Evolutionary conservation across 2,113 vertebrate genomes (phyloP).

Genomic region (Tor tambroides): DNA sequence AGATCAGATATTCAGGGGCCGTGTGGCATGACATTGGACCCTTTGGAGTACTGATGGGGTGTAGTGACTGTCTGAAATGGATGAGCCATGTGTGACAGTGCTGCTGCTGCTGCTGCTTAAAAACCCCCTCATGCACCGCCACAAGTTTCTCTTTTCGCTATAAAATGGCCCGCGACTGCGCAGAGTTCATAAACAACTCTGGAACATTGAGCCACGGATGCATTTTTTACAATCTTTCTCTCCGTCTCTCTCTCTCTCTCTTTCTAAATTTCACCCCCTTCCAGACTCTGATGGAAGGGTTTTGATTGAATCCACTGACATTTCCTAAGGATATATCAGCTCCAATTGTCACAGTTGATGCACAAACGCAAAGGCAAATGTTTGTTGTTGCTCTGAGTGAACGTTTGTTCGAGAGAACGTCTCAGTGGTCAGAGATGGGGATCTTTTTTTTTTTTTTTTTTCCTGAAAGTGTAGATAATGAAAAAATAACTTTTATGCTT

Average conservation of each 20-base stretch:
- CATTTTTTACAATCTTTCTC: constrained; percentile 15
- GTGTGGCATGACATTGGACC: constrained; percentile 44
- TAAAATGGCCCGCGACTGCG: not conserved
- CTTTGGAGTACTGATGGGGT: constrained; percentile 51
- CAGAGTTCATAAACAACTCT: constrained; percentile 14
- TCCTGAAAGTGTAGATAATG: constrained; percentile 27
- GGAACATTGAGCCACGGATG: constrained; percentile 8
- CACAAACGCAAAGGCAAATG: constrained; percentile 18
- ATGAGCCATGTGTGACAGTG: constrained; percentile 48
- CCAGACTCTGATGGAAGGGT: constrained; percentile 14
- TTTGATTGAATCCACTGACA: constrained; percentile 48
- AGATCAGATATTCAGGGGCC: constrained; percentile 53
- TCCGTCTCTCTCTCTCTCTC: not conserved
- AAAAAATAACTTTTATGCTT: constrained; percentile 37
- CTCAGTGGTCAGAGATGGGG: not conserved
- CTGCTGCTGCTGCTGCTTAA: constrained; percentile 44
- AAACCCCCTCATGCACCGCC: constrained; percentile 38
- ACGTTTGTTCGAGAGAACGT: not conserved
- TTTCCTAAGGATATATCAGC: constrained; percentile 42
- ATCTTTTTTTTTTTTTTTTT: too few relatives aligned
- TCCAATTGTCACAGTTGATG: constrained; percentile 39
- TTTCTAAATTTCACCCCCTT: not conserved
- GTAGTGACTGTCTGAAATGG: constrained; percentile 47
- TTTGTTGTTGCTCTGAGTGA: constrained; percentile 34
- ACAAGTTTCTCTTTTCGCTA: constrained; percentile 15